Evolutionary conservation across 2,113 vertebrate genomes (phyloP), one percentile per base, ranked within the genome.

Genomic region (Arvicanthis niloticus): DNA sequence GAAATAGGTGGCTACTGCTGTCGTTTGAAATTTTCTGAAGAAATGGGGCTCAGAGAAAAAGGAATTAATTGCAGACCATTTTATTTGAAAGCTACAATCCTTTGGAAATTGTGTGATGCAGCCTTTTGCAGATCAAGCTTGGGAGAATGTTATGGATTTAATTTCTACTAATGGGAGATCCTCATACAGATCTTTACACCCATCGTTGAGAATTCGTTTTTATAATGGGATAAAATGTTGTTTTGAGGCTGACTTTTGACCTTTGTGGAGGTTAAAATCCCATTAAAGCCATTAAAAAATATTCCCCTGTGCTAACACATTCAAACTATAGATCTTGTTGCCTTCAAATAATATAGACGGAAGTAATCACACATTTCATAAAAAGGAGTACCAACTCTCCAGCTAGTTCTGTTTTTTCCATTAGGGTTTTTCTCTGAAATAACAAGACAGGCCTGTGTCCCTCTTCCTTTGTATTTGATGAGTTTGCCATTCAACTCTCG

Each of bases 11-110:
- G 10, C 51, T 96, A 31, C 80, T 80, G 95, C n/a, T 81, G 73
- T 85, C 94, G n/a, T 73, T 95, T 96, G 78, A 16, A 91, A 95
- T 84, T 92, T 96, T 95, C 48, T 89, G 51, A 94, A 97, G 53
- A 94, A 96, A 76, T 67, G 5, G 8, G 2, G 31, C 56, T 95
- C 78, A 93, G 80, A 91, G 92, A 51, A 87, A 93, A 96, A 92
- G 12, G 6, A 45, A 62, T 94, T 95, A 93, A 95, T 96, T 93
- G 56, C 53, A 89, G 16, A 75, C 67, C 21, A 16, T 84, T 77
- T 93, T 68, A 95, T 6, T 17, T 94, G 16, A 94, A 97, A 96
- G 89, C 53, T 51, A 12, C 0, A 12, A 89, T 34, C 21, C 37
- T 45, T 6, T 92, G 34, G 19, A 78, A 77, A 76, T 53, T 92